Percentiles rank a stretch among this genome's conserved stretches.
These are phyloP conservation scores for Yoshiicerus persimilis DNA, from an alignment of 1,140 invertebrate species.

Conservation along the genomic window DNA sequence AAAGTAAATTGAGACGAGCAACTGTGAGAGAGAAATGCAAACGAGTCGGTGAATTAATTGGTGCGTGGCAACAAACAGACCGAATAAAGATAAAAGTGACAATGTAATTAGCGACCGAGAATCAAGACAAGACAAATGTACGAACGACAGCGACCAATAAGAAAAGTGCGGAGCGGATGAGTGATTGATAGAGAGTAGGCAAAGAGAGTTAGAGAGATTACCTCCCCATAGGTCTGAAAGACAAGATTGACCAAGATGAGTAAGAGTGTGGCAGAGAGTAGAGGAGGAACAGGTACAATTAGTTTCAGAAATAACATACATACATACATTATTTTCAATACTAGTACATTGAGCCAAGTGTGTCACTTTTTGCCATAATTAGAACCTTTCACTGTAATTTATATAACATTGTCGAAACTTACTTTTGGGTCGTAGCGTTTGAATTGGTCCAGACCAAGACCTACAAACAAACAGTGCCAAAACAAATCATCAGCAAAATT, in stretches of 20 bases:
- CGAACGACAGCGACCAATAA: background rate
- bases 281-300: conserved; percentile 34
- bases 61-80: background rate
- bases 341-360: conserved; percentile 20
- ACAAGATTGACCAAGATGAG: conserved; percentile 46
- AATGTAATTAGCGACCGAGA: background rate
- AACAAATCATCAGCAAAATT: background rate
- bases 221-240: conserved; percentile 50
- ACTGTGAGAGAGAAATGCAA: background rate
- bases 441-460: conserved; percentile 93
- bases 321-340: conserved; percentile 1
- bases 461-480: conserved; percentile 60
- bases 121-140: background rate
- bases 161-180: conserved; percentile 12
- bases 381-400: background rate
- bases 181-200: conserved; percentile 44
- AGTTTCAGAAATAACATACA: conserved; percentile 6
- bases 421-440: conserved; percentile 94
- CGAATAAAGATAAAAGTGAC: background rate
- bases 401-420: conserved; percentile 52
- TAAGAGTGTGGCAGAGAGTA: conserved; percentile 33
- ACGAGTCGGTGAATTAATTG: background rate
- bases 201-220: conserved; percentile 45
- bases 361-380: background rate
- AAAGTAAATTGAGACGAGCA: background rate